Evolutionary conservation across 2,888 invertebrate species (phyloP).

Genomic region (Lasioglossum marginatum): DNA sequence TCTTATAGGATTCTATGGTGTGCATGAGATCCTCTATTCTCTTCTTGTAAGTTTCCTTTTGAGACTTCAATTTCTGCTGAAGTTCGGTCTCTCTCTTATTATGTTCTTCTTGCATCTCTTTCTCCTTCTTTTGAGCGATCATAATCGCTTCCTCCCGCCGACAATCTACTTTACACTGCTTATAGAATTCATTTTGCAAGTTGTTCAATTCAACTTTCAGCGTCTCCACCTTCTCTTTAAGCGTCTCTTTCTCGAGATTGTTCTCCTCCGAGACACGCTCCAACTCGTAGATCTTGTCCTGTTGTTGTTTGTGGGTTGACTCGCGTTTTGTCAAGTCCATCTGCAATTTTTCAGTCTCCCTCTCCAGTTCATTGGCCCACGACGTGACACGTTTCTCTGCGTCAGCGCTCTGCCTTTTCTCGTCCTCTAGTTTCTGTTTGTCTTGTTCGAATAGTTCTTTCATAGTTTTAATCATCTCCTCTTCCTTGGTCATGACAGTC

Average conservation of each 20-base stretch:
- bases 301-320: conserved; percentile 49
- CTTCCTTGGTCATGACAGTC: conserved; percentile 77
- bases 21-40: conserved; percentile 71
- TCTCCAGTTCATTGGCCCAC: conserved; percentile 78
- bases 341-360: conserved; percentile 78
- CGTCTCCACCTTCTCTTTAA: conserved; percentile 72
- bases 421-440: conserved; percentile 74
- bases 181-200: conserved; percentile 75
- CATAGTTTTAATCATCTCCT: conserved; percentile 75
- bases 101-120: conserved; percentile 63
- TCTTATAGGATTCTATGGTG: conserved; percentile 73
- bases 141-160: conserved; percentile 64
- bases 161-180: conserved; percentile 53
- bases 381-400: conserved; percentile 71
- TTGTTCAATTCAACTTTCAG: conserved; percentile 75
- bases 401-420: conserved; percentile 74
- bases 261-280: conserved; percentile 72
- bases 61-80: conserved; percentile 67
- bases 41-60: conserved; percentile 71
- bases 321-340: conserved; percentile 72
- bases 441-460: conserved; percentile 67
- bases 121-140: conserved; percentile 76
- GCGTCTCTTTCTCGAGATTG: conserved; percentile 73
- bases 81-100: conserved; percentile 75
- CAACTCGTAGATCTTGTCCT: conserved; percentile 63